Conservation (phyloP, 1,140 invertebrate species). For the Homarus americanus region DNA sequence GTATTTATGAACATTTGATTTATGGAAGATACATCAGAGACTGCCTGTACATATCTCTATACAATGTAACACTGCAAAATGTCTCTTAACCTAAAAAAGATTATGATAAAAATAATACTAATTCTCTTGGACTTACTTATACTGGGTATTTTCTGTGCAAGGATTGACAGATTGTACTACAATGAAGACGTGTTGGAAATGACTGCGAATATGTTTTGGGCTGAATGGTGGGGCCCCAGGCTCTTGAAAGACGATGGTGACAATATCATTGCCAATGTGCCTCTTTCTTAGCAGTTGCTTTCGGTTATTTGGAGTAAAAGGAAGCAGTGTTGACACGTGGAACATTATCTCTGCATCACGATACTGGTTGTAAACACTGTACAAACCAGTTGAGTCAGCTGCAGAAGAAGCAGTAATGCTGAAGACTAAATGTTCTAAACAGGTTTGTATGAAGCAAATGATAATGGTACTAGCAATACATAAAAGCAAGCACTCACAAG, state of each 20-base stretch:
- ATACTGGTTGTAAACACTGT: constrained; percentile 91
- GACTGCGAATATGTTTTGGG: constrained; percentile 93
- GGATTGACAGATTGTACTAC: constrained; percentile 93
- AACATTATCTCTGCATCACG: constrained; percentile 95
- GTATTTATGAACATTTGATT: too few relatives aligned
- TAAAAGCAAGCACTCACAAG: too few relatives aligned
- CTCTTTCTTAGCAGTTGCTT: constrained; percentile 89
- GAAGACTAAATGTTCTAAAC: not conserved
- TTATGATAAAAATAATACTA: not conserved
- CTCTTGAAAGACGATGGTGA: constrained; percentile 97
- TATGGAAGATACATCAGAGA: too few relatives aligned
- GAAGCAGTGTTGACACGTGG: constrained; percentile 95
- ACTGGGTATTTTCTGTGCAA: constrained; percentile 92
- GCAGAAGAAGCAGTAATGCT: constrained; percentile 62
- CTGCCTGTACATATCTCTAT: too few relatives aligned
- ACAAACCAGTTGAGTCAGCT: constrained; percentile 92
- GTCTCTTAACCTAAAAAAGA: too few relatives aligned
- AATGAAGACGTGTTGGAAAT: constrained; percentile 99
- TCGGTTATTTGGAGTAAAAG: constrained; percentile 92
- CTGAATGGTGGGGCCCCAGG: constrained; percentile 95
- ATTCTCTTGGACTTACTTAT: constrained; percentile 80
- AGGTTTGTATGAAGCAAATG: too few relatives aligned
- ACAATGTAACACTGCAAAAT: too few relatives aligned
- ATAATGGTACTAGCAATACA: too few relatives aligned
- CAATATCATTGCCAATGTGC: constrained; percentile 96